Evolutionary conservation across 2,113 vertebrate species (phyloP).

Genomic region (Sinocyclocheilus anshuiensis): DNA sequence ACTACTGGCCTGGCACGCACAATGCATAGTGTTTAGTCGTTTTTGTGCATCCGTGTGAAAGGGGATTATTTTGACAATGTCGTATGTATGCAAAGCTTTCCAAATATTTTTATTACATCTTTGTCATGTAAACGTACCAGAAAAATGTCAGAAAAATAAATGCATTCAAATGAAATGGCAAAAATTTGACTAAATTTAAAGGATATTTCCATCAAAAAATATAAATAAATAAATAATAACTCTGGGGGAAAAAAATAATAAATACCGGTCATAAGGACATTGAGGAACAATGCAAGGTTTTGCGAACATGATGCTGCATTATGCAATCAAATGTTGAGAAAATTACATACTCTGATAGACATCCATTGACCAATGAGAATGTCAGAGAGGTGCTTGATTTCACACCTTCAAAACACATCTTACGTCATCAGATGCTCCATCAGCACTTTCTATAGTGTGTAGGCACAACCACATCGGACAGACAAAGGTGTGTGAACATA

Average conservation of each 20-base stretch:
- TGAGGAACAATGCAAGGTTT: not conserved
- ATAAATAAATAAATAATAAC: no score
- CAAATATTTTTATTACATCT: not conserved
- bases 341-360: no score
- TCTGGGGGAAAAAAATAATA: no score
- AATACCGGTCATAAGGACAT: no score
- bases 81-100: not conserved
- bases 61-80: not conserved
- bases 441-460: not conserved
- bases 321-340: not conserved
- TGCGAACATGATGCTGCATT: not conserved
- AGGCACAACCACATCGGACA: not conserved
- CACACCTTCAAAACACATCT: not conserved
- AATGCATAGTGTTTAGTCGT: not conserved
- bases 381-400: not conserved
- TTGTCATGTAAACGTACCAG: no score
- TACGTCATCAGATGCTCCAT: not conserved
- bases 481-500: slow-evolving; percentile 16
- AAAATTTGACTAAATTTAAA: no score
- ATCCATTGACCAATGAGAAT: not conserved
- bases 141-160: no score
- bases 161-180: no score
- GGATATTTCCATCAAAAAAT: no score
- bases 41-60: not conserved
- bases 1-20: not conserved